Evolutionary conservation across 2,888 invertebrate genomes (phyloP).

Genomic region (Aproaerema taeniolella): DNA sequence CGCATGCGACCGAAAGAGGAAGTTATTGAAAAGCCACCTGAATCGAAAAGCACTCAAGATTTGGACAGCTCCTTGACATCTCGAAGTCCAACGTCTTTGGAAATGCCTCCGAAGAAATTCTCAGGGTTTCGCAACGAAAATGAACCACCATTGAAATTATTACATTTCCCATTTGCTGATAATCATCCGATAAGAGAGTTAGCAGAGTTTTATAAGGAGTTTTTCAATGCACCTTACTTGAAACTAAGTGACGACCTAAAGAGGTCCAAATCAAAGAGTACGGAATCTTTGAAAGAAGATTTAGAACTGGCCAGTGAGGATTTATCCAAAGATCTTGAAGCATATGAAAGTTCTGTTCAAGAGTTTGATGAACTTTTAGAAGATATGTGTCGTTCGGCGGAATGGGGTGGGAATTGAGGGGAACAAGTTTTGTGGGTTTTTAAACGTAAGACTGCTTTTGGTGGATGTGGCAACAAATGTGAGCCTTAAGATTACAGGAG

Average conservation of each 20-base stretch:
- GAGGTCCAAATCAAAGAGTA: slow-evolving; percentile 27
- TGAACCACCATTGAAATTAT: slow-evolving; percentile 81
- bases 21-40: slow-evolving; percentile 25
- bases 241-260: slow-evolving; percentile 46
- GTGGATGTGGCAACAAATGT: too few relatives aligned
- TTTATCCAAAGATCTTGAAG: slow-evolving; percentile 83
- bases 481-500: too few relatives aligned
- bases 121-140: slow-evolving; percentile 62
- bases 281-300: slow-evolving; percentile 37
- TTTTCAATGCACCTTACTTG: slow-evolving; percentile 82
- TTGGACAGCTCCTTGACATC: slow-evolving; percentile 41
- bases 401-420: slow-evolving; percentile 71
- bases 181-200: slow-evolving; percentile 84
- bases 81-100: slow-evolving; percentile 58
- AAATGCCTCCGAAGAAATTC: slow-evolving; percentile 64
- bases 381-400: slow-evolving; percentile 81
- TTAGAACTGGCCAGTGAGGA: slow-evolving; percentile 64
- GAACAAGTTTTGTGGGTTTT: slow-evolving; percentile 18
- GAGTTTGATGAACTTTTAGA: slow-evolving; percentile 87
- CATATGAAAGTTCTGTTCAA: slow-evolving; percentile 84
- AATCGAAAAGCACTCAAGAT: slow-evolving; percentile 58
- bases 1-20: slow-evolving; percentile 57
- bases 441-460: too few relatives aligned
- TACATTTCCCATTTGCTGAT: slow-evolving; percentile 88
- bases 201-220: slow-evolving; percentile 88